Evolutionary conservation across 2,113 vertebrate species (phyloP), one percentile per base, ranked within the genome.

Genomic region (Stigmatopora nigra): DNA sequence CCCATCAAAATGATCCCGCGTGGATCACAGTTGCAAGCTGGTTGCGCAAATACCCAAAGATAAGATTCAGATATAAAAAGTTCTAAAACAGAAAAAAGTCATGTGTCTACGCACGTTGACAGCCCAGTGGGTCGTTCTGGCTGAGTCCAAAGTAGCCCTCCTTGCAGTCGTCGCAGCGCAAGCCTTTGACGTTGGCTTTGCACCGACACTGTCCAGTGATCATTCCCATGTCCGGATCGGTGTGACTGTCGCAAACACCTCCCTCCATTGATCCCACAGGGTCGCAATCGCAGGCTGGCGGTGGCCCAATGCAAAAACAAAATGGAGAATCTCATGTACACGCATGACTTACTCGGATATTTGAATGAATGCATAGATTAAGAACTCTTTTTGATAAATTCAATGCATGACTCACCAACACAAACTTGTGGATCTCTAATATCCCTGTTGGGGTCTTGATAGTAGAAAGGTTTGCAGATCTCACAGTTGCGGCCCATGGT

Each of bases 151-250:
- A 94, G 77, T 89, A 87, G 0, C 89, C 86, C 0, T 92, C 90
- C 64, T 53, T 89, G 88, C 93, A 97, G 86, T 84, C 86, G 71
- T 95, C 92, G 4, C 93, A 96, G 56, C 88, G 89, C 1, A 70
- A 71, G 7, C 89, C 91, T 0, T 81, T 92, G 60, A 96, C 89
- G 0, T 92, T 88, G 44, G 78, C 76, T 87, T 94, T 95, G 86
- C 93, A 97, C 73, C 87, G 91, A 80, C 93, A 94, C 78, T 94
- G 93, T 15, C 94, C 94, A 0, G 88, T 78, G 0, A 96, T 92
- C 89, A 92, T 90, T 41, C 91, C 90, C 70, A 81, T 71, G 0
- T 82, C 85, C 64, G 81, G 72, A 0, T 94, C 91, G 0, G 92
- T 94, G 83, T 93, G 87, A 7, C 88, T 75, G 1, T 95, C 94